Evolutionary conservation across 2,797 vertebrate genomes (phyloP).

Genomic region (Apogon hyalosoma): DNA sequence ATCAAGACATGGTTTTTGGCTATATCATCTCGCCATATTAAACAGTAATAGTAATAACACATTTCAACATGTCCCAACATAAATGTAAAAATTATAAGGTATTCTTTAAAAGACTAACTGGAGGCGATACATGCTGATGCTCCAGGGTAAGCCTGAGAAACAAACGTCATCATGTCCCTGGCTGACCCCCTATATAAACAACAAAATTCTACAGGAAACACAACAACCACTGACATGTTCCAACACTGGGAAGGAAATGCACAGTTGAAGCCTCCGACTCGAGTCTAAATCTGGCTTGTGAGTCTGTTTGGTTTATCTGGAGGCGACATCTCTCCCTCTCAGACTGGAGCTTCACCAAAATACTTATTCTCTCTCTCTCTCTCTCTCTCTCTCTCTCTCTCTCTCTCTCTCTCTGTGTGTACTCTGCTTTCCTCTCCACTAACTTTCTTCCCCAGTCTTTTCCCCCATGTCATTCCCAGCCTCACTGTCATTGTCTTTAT

Average conservation of each 20-base stretch:
- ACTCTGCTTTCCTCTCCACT: slow-evolving; percentile 32
- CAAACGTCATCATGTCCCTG: background rate
- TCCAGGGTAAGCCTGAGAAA: background rate
- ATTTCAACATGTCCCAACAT: background rate
- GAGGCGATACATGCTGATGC: background rate
- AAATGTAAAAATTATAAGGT: slow-evolving; percentile 1
- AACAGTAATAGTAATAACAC: background rate
- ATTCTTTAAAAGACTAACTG: background rate
- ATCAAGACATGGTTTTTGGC: too few species aligned
- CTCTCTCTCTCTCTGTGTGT: slow-evolving; percentile 32
- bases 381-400: slow-evolving; percentile 32
- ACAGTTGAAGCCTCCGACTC: slow-evolving; percentile 32
- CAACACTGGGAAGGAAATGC: slow-evolving; percentile 41
- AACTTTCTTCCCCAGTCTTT: slow-evolving; percentile 24
- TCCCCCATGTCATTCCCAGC: slow-evolving; percentile 33
- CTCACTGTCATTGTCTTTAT: slow-evolving; percentile 48
- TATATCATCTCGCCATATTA: too few species aligned
- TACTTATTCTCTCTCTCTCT: slow-evolving; percentile 16
- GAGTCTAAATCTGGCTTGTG: slow-evolving; percentile 46
- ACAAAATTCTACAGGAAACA: slow-evolving; percentile 47
- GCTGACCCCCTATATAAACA: background rate
- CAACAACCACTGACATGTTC: slow-evolving; percentile 23
- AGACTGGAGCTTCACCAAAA: slow-evolving; percentile 16
- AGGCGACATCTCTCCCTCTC: slow-evolving; percentile 53
- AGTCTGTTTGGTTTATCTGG: slow-evolving; percentile 52